Evolutionary conservation across 1,140 invertebrate genomes (phyloP).

Genomic region (Drosophila asahinai): DNA sequence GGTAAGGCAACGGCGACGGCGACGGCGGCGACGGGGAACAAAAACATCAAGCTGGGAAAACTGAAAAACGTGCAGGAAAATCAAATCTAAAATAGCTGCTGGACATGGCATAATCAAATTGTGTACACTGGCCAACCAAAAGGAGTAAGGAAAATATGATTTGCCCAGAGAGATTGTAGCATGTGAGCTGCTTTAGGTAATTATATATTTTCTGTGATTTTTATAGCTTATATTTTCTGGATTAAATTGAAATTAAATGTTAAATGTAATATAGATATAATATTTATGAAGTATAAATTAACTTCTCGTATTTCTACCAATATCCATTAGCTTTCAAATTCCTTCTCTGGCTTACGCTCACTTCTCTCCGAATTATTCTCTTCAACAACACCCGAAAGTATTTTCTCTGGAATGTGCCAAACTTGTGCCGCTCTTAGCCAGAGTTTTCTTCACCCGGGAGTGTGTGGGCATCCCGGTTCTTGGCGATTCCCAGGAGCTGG

Average conservation of each 20-base stretch:
- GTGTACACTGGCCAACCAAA: slow-evolving; percentile 38
- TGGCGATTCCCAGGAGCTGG: neutral
- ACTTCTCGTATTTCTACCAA: no score
- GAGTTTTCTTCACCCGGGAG: slow-evolving; percentile 6
- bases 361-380: slow-evolving; percentile 7
- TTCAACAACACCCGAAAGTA: slow-evolving; percentile 12
- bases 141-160: slow-evolving; percentile 21
- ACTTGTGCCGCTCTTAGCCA: slow-evolving; percentile 15
- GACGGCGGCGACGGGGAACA: slow-evolving; percentile 16
- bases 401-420: slow-evolving; percentile 31
- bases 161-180: slow-evolving; percentile 16
- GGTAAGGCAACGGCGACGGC: slow-evolving; percentile 16
- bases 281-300: no score
- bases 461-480: slow-evolving; percentile 34
- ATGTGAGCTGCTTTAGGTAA: slow-evolving; percentile 10
- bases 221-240: neutral
- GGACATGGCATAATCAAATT: slow-evolving; percentile 81
- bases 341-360: neutral
- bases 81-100: slow-evolving; percentile 83
- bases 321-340: neutral
- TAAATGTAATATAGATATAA: neutral
- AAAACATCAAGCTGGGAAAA: slow-evolving; percentile 32
- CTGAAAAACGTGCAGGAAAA: slow-evolving; percentile 58
- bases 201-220: slow-evolving; percentile 15
- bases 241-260: neutral